phyloP scores from a whole-genome alignment of 1,140 invertebrate genomes.

The Brachionus paranguensis region DNA sequence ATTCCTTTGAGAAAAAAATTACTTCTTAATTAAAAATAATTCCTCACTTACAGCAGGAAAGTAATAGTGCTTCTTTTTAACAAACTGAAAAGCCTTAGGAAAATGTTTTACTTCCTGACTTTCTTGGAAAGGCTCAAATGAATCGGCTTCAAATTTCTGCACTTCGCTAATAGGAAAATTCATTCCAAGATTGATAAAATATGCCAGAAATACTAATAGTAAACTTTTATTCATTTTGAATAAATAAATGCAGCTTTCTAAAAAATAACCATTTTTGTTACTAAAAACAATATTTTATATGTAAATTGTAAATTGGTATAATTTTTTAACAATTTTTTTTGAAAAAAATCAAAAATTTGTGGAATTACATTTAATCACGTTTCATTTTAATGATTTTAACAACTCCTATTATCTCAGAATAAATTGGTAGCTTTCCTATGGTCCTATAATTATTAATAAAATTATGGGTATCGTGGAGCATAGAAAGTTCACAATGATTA shows the following conservation, averaged over 20 bases:
- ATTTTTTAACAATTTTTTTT: background rate
- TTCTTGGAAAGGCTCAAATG: background rate
- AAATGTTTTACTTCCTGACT: background rate
- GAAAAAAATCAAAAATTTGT: background rate
- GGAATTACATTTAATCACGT: background rate
- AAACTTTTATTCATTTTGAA: background rate
- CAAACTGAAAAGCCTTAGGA: background rate
- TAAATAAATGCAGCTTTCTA: background rate
- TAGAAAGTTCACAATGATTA: background rate
- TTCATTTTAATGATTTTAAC: background rate
- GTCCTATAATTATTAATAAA: background rate
- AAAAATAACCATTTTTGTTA: background rate
- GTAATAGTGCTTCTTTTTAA: background rate
- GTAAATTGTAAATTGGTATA: background rate
- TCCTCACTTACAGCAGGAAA: background rate
- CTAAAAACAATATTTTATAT: background rate
- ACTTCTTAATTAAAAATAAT: background rate
- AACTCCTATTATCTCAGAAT: background rate
- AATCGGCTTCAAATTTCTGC: background rate
- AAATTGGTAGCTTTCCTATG: background rate
- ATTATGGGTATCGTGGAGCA: background rate
- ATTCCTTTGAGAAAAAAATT: background rate
- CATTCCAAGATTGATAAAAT: background rate
- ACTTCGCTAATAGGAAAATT: background rate
- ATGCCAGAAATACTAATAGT: background rate